Evolutionary conservation across 2,113 vertebrate species (phyloP).

Genomic region (Colistium nudipinnis): DNA sequence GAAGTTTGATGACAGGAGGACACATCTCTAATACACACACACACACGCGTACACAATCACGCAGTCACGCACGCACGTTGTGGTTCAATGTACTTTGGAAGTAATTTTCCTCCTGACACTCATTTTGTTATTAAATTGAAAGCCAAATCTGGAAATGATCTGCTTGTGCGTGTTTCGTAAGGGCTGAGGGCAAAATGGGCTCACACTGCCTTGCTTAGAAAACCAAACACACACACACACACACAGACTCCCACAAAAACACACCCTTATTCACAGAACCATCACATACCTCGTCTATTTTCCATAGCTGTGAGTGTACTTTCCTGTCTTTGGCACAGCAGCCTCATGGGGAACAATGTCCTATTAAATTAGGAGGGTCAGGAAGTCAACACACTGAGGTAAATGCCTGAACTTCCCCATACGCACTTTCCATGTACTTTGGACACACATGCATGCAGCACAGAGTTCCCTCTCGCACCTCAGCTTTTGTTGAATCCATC

Average conservation of each 20-base stretch:
- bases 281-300: conserved; percentile 64
- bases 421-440: conserved; percentile 69
- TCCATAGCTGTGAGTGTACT: conserved; percentile 65
- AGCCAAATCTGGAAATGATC: conserved; percentile 26
- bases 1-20: neutral
- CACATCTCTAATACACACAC: neutral
- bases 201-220: neutral
- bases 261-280: conserved; percentile 6
- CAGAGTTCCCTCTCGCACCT: conserved; percentile 5
- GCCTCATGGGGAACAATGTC: conserved; percentile 77
- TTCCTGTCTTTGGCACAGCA: conserved; percentile 72
- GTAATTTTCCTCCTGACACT: conserved; percentile 4
- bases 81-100: conserved; percentile 34
- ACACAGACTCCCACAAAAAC: conserved; percentile 15
- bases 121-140: conserved; percentile 40
- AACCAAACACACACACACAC: neutral
- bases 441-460: conserved; percentile 18
- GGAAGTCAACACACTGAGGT: conserved; percentile 74
- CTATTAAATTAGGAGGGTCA: conserved; percentile 78
- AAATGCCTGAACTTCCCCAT: conserved; percentile 74
- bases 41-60: neutral
- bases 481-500: conserved; percentile 20
- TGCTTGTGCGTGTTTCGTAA: conserved; percentile 30
- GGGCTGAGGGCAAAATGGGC: conserved; percentile 13
- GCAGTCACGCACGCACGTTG: conserved; percentile 9